Conservation (phyloP, 2,797 vertebrate species). For the Carduelis carduelis region DNA sequence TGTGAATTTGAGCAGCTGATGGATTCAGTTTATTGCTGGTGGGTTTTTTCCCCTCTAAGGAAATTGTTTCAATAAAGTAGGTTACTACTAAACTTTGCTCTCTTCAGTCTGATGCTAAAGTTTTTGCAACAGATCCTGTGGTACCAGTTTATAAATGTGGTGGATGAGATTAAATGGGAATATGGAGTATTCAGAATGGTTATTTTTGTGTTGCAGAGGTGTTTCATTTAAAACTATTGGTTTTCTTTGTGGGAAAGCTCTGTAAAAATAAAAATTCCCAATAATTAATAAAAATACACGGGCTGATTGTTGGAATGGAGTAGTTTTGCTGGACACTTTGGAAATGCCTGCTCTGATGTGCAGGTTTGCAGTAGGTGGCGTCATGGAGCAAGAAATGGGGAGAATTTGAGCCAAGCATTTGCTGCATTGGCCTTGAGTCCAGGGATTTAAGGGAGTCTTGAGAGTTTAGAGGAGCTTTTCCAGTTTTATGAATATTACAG, state of each 20-base stretch:
- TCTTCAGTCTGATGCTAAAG: neutral
- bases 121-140: neutral
- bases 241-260: neutral
- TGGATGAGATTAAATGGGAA: neutral
- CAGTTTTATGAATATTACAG: neutral
- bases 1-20: neutral
- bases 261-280: neutral
- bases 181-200: neutral
- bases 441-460: neutral
- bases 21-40: neutral
- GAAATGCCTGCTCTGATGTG: neutral
- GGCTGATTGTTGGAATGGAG: neutral
- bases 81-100: neutral
- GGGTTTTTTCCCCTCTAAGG: neutral
- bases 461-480: neutral
- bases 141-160: neutral
- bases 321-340: neutral
- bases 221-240: neutral
- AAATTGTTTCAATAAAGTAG: neutral
- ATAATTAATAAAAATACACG: neutral
- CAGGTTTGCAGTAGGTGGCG: neutral
- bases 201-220: neutral
- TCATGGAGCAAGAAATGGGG: neutral
- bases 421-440: neutral
- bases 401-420: fast-evolving